A percentile compares a stretch with the other conserved stretches of the same genome.
Evolutionary conservation across 2,113 vertebrate species (phyloP).

Genomic region (Neogale vison): DNA sequence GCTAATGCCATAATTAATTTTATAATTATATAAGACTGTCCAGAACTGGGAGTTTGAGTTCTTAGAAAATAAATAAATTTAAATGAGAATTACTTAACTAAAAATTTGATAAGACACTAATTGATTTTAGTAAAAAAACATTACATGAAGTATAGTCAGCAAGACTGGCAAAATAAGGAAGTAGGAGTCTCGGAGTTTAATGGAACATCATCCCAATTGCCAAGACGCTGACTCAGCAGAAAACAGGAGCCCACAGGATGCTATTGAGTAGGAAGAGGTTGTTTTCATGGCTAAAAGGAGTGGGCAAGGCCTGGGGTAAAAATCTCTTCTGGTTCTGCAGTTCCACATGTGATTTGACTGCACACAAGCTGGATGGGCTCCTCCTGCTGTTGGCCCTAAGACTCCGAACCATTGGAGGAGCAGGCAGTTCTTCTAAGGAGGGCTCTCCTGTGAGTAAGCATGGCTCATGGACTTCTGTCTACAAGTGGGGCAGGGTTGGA

Average conservation of each 20-base stretch:
- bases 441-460: not conserved
- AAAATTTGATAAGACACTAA: slow-evolving; percentile 43
- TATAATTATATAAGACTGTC: slow-evolving; percentile 3
- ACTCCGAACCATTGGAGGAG: not conserved
- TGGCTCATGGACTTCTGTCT: not conserved
- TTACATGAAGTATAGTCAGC: not conserved
- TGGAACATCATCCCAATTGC: not conserved
- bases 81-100: slow-evolving; percentile 48
- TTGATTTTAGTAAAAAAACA: slow-evolving; percentile 50
- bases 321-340: not conserved
- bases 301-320: rapidly evolving
- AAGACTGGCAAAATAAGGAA: slow-evolving; percentile 38
- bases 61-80: slow-evolving; percentile 56
- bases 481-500: not conserved
- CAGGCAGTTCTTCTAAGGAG: slow-evolving; percentile 34
- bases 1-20: slow-evolving; percentile 21
- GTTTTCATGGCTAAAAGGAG: not conserved
- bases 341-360: not conserved
- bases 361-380: not conserved
- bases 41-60: slow-evolving; percentile 37
- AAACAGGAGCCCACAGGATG: not conserved
- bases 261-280: not conserved
- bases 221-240: not conserved
- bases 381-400: slow-evolving; percentile 23
- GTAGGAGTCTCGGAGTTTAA: not conserved